Evolutionary conservation across 2,888 invertebrate genomes (phyloP).

Genomic region (Callinectes sapidus): DNA sequence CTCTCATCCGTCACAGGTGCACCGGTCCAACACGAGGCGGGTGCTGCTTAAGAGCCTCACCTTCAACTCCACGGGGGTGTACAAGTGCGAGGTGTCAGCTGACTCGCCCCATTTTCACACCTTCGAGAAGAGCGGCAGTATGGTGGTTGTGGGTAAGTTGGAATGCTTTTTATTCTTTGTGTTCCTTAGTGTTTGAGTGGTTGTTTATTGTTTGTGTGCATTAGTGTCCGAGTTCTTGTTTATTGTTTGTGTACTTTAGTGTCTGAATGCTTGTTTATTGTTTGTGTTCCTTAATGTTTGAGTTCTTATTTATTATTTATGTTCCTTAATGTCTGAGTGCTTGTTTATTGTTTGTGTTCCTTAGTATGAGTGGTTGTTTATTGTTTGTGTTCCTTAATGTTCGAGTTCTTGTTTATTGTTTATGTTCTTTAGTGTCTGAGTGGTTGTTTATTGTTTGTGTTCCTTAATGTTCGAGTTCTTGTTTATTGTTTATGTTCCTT

Average conservation of each 20-base stretch:
- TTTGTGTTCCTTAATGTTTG: too few relatives aligned
- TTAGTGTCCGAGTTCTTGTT: background rate
- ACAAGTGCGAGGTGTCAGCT: constrained; percentile 71
- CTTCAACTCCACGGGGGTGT: constrained; percentile 69
- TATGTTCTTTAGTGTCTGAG: background rate
- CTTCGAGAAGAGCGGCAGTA: constrained; percentile 63
- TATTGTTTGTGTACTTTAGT: background rate
- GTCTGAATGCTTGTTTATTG: background rate
- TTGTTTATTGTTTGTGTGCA: background rate
- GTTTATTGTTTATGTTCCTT: background rate
- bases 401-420: background rate
- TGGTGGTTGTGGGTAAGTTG: constrained; percentile 69
- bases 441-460: background rate
- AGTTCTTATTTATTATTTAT: too few relatives aligned
- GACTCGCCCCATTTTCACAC: constrained; percentile 69
- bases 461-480: background rate
- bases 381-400: too few relatives aligned
- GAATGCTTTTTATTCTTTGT: background rate
- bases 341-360: background rate
- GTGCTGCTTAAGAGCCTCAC: constrained; percentile 67
- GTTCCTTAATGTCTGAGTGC: background rate
- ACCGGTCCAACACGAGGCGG: constrained; percentile 62
- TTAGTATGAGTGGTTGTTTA: too few relatives aligned
- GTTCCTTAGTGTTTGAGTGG: background rate
- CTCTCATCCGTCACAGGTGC: constrained; percentile 51